phyloP scores from a whole-genome alignment of 2,797 vertebrate genomes.

The Onychomys torridus region DNA sequence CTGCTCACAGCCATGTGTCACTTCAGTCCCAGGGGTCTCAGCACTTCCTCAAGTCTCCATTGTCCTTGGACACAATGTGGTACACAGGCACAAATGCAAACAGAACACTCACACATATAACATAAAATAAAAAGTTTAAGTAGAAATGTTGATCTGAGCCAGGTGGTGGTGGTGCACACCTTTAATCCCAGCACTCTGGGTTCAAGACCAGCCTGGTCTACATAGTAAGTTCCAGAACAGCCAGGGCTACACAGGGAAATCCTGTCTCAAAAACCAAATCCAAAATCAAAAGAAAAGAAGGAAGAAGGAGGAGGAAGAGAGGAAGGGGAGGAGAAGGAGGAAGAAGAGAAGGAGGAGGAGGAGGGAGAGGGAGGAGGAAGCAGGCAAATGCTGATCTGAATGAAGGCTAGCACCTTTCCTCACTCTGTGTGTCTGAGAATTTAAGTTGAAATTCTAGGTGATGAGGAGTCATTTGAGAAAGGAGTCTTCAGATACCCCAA shows the following conservation, averaged over 20 bases:
- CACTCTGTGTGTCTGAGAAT: not conserved
- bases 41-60: too few relatives aligned
- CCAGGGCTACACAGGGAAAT: not conserved
- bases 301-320: too few relatives aligned
- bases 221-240: not conserved
- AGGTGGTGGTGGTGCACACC: not conserved
- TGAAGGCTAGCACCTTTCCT: not conserved
- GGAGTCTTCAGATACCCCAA: not conserved
- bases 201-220: not conserved
- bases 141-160: not conserved
- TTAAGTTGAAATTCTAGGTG: conserved; percentile 25
- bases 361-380: too few relatives aligned
- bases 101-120: not conserved
- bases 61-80: not conserved
- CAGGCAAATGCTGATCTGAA: not conserved
- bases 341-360: too few relatives aligned
- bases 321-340: too few relatives aligned
- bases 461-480: not conserved
- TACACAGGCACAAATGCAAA: not conserved
- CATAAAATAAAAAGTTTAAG: not conserved
- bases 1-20: not conserved
- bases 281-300: not conserved
- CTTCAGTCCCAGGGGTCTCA: not conserved
- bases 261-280: not conserved
- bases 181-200: not conserved